phyloP scores from a whole-genome alignment of 92 coral and sea anemone genomes.

The Galaxea fascicularis region DNA sequence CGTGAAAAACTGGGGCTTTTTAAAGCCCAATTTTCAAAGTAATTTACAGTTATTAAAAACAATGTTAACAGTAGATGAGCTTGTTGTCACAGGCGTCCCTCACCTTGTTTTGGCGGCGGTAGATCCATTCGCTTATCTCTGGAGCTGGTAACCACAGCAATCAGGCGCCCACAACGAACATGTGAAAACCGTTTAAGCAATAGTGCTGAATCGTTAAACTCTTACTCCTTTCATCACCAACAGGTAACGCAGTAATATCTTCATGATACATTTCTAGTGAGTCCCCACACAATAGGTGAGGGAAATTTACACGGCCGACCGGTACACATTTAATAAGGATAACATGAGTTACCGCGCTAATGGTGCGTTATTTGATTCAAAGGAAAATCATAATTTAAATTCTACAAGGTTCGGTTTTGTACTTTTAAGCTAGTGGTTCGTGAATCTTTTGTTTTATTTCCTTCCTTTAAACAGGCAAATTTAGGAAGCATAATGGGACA shows the following conservation, averaged over 20 bases:
- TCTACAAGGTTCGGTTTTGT: too few relatives aligned
- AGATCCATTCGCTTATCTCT: background rate
- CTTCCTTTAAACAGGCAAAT: too few relatives aligned
- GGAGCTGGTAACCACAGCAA: constrained; percentile 5
- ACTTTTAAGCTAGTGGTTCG: too few relatives aligned
- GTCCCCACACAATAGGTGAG: background rate
- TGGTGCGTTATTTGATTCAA: too few relatives aligned
- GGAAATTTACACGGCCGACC: too few relatives aligned
- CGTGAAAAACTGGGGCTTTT: too few relatives aligned
- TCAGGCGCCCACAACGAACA: background rate
- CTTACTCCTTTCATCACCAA: background rate
- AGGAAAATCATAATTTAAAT: too few relatives aligned
- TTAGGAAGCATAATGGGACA: too few relatives aligned
- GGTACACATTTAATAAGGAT: background rate
- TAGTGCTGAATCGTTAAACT: background rate
- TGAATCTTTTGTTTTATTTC: too few relatives aligned
- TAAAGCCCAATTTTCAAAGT: too few relatives aligned
- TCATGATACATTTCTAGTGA: background rate
- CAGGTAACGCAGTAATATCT: constrained; percentile 7
- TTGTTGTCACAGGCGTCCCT: too few relatives aligned
- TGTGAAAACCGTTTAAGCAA: background rate
- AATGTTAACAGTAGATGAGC: background rate
- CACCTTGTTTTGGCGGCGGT: background rate
- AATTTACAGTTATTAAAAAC: background rate
- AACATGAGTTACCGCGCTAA: background rate